These are phyloP conservation scores for Chionoecetes opilio DNA, from an alignment of 1,140 invertebrate species.

Conservation along the genomic window DNA sequence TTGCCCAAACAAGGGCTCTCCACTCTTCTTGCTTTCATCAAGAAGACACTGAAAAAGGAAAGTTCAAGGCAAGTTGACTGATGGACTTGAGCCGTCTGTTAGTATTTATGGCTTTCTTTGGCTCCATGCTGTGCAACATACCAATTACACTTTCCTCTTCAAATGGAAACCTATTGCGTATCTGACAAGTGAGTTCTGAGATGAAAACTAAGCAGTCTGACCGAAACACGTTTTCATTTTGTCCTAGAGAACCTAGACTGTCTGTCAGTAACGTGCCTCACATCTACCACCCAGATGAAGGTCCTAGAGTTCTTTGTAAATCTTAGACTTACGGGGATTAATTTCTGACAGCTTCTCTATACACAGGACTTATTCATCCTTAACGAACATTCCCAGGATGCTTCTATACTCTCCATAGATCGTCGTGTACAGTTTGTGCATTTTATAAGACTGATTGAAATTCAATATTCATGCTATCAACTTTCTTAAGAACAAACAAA, in stretches of 20 bases:
- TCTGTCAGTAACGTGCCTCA: slow-evolving; percentile 61
- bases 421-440: slow-evolving; percentile 59
- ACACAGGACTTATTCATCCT: slow-evolving; percentile 55
- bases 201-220: slow-evolving; percentile 52
- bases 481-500: slow-evolving; percentile 60
- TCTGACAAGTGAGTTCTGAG: slow-evolving; percentile 49
- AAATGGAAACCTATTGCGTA: slow-evolving; percentile 52
- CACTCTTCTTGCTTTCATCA: slow-evolving; percentile 36
- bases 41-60: slow-evolving; percentile 24
- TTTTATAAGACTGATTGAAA: slow-evolving; percentile 51
- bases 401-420: slow-evolving; percentile 51
- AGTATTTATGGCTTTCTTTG: slow-evolving; percentile 36
- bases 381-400: slow-evolving; percentile 60
- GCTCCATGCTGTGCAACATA: slow-evolving; percentile 13
- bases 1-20: slow-evolving; percentile 13
- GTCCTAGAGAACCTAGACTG: slow-evolving; percentile 23
- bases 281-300: slow-evolving; percentile 64
- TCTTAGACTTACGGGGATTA: slow-evolving; percentile 38
- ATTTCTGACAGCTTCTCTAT: slow-evolving; percentile 53
- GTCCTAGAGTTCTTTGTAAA: slow-evolving; percentile 53
- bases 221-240: slow-evolving; percentile 54
- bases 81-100: slow-evolving; percentile 38
- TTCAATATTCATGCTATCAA: slow-evolving; percentile 51
- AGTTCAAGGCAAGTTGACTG: slow-evolving; percentile 16
- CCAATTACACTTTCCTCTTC: slow-evolving; percentile 57